A percentile compares a stretch with the other conserved stretches of the same genome.
These are phyloP conservation scores for Epiblema foenella DNA, from an alignment of 2,888 invertebrate species.

Conservation along the genomic window DNA sequence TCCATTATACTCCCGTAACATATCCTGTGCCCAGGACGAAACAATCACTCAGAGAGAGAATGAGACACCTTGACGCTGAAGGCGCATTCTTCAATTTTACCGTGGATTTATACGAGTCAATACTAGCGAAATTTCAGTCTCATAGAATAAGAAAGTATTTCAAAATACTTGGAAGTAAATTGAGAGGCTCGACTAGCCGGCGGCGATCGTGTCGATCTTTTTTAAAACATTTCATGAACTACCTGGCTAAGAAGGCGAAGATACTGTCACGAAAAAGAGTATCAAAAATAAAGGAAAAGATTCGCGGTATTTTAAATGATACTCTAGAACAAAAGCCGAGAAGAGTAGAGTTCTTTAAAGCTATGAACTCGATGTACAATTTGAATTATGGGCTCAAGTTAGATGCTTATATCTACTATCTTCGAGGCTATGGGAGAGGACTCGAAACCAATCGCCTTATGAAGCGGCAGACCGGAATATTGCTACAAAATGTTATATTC, in stretches of 20 bases:
- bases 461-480: slow-evolving; percentile 54
- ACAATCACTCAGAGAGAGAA: neutral
- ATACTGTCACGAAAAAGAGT: slow-evolving; percentile 55
- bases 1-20: slow-evolving; percentile 6
- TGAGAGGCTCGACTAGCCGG: slow-evolving; percentile 48
- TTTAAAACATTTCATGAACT: slow-evolving; percentile 56
- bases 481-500: slow-evolving; percentile 60
- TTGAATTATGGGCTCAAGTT: slow-evolving; percentile 55
- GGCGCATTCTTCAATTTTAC: slow-evolving; percentile 67
- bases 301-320: slow-evolving; percentile 55
- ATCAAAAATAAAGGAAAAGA: slow-evolving; percentile 51
- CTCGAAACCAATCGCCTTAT: slow-evolving; percentile 50
- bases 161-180: slow-evolving; percentile 54
- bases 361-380: slow-evolving; percentile 62
- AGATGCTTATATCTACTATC: slow-evolving; percentile 63
- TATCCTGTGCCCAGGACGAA: neutral
- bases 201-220: slow-evolving; percentile 53
- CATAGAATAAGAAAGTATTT: slow-evolving; percentile 58
- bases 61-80: slow-evolving; percentile 46
- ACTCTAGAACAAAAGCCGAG: slow-evolving; percentile 55
- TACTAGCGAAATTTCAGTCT: slow-evolving; percentile 54
- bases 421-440: slow-evolving; percentile 59
- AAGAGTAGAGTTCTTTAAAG: slow-evolving; percentile 57
- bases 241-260: slow-evolving; percentile 55
- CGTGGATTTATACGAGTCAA: slow-evolving; percentile 59